Conservation (phyloP, 35 echinoderm and acorn worm genomes). For the Apostichopus japonicus region DNA sequence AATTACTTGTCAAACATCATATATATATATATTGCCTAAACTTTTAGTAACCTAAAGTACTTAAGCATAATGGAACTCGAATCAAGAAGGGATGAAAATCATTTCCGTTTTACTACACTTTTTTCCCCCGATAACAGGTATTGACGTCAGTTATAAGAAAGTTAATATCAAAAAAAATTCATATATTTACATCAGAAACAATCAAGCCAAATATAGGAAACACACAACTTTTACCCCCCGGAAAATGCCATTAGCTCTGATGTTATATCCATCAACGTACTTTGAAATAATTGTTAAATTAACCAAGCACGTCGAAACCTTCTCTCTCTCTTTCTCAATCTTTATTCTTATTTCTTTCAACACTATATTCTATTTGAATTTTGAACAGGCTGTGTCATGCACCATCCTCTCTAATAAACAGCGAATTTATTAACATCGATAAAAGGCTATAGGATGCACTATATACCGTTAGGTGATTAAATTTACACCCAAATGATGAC, state of each 20-base stretch:
- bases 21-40: background rate
- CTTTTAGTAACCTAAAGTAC: no score
- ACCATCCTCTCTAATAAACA: background rate
- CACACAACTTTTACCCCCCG: background rate
- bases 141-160: no score
- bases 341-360: background rate
- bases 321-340: background rate
- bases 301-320: background rate
- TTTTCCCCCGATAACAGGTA: no score
- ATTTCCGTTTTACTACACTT: no score
- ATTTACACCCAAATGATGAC: background rate
- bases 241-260: background rate
- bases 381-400: background rate
- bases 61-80: no score
- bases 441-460: background rate
- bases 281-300: background rate
- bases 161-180: background rate
- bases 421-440: background rate
- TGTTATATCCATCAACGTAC: background rate
- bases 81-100: no score
- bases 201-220: background rate
- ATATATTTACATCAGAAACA: background rate
- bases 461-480: background rate
- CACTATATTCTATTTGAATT: background rate
- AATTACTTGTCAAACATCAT: background rate